phyloP scores from a whole-genome alignment of 2,797 vertebrate species.

The Gadopsis bispinosus region DNA sequence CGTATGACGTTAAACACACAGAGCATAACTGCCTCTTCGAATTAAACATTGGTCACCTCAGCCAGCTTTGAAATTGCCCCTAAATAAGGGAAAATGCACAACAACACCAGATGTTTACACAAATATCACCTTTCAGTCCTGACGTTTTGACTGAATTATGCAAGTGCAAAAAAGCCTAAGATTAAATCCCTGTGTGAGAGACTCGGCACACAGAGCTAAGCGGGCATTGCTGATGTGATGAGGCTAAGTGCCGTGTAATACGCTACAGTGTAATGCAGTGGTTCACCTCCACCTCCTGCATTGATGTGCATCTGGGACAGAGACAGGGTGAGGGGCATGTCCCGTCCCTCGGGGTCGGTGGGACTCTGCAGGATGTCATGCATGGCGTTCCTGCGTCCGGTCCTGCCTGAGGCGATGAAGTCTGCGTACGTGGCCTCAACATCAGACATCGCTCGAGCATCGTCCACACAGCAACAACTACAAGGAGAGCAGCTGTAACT shows the following conservation, averaged over 20 bases:
- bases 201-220: neutral
- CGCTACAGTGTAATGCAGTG: neutral
- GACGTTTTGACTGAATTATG: neutral
- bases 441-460: slow-evolving; percentile 93
- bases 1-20: neutral
- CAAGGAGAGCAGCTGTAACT: neutral
- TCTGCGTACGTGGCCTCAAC: slow-evolving; percentile 98
- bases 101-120: neutral
- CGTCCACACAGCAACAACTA: slow-evolving; percentile 71
- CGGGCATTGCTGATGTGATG: neutral
- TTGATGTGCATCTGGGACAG: slow-evolving; percentile 83
- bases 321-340: slow-evolving; percentile 92
- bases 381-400: slow-evolving; percentile 94
- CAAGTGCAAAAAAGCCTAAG: neutral
- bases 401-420: slow-evolving; percentile 97
- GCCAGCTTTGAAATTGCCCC: neutral
- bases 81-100: neutral
- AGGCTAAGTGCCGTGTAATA: neutral
- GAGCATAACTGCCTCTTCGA: neutral
- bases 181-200: neutral
- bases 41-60: neutral
- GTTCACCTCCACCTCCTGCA: slow-evolving; percentile 76
- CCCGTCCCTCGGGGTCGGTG: slow-evolving; percentile 89
- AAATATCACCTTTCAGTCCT: neutral
- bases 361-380: slow-evolving; percentile 96